Conservation (phyloP, 2,113 vertebrate species). For the Sinocyclocheilus rhinocerous region DNA sequence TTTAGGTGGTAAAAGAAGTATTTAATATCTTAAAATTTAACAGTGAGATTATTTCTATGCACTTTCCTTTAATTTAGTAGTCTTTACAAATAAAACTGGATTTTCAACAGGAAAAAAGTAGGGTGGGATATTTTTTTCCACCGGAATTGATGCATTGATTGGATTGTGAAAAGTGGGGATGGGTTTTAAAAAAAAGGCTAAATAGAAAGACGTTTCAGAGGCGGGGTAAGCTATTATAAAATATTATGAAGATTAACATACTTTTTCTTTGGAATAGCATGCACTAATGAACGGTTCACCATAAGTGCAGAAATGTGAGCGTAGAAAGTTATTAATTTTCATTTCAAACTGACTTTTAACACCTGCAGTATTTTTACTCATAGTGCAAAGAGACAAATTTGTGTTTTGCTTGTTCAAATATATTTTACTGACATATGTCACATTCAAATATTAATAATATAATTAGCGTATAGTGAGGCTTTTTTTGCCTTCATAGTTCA, state of each 20-base stretch:
- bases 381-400: too few relatives aligned
- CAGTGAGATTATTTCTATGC: not conserved
- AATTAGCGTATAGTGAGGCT: not conserved
- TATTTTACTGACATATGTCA: not conserved
- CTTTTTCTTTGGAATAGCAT: not conserved
- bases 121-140: not conserved
- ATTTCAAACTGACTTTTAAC: not conserved
- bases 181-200: not conserved
- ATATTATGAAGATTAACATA: not conserved
- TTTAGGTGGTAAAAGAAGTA: not conserved
- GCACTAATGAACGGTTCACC: not conserved
- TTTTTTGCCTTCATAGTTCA: not conserved
- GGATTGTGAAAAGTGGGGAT: constrained; percentile 5
- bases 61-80: not conserved
- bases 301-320: not conserved
- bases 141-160: not conserved
- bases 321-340: not conserved
- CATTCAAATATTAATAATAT: not conserved
- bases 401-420: not conserved
- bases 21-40: not conserved
- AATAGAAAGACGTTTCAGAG: not conserved
- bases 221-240: not conserved
- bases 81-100: not conserved
- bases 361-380: not conserved
- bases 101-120: not conserved